phyloP scores from a whole-genome alignment of 2,113 vertebrate species.

The Strix uralensis region DNA sequence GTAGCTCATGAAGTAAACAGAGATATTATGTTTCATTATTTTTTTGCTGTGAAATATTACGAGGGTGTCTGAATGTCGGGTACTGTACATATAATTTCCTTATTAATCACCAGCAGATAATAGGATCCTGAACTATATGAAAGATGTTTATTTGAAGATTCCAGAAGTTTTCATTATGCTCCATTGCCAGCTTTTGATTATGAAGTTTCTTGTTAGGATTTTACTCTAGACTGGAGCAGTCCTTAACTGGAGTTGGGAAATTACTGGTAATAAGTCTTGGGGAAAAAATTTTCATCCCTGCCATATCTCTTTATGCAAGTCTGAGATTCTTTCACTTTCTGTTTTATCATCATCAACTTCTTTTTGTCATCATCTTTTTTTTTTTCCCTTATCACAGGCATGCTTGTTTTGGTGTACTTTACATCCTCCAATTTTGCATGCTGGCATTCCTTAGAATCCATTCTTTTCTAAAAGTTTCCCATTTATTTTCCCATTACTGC shows the following conservation, averaged over 20 bases:
- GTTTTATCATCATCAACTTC: background rate
- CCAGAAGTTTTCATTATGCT: background rate
- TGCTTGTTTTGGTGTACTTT: background rate
- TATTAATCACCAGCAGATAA: background rate
- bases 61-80: background rate
- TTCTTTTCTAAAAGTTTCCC: background rate
- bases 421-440: background rate
- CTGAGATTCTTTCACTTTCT: background rate
- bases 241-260: background rate
- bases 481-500: background rate
- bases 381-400: background rate
- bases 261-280: background rate
- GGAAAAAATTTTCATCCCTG: background rate
- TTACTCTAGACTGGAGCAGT: background rate
- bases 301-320: background rate
- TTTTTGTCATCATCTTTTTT: background rate
- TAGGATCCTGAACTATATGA: background rate
- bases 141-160: background rate
- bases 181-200: background rate
- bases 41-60: background rate
- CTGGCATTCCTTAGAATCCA: background rate
- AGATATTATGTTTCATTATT: background rate
- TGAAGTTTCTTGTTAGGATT: background rate
- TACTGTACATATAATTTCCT: background rate
- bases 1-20: background rate